These are phyloP conservation scores for Gavia stellata DNA, from an alignment of 2,113 vertebrate species.

Conservation along the genomic window DNA sequence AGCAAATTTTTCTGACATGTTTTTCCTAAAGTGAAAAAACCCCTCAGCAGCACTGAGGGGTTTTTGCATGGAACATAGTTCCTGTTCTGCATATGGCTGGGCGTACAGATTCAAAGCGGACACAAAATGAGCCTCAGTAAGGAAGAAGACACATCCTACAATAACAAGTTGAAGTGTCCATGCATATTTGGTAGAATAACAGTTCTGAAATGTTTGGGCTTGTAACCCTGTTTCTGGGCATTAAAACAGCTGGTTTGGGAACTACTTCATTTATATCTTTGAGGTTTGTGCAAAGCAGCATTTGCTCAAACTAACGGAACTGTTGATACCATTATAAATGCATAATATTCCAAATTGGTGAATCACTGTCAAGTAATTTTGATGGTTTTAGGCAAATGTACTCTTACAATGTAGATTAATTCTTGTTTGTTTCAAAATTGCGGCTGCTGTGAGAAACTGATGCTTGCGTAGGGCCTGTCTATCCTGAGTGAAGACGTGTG, in stretches of 20 bases:
- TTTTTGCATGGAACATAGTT: neutral
- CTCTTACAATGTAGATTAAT: neutral
- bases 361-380: neutral
- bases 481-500: neutral
- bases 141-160: neutral
- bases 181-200: neutral
- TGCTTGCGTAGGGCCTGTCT: slow-evolving; percentile 12
- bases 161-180: neutral
- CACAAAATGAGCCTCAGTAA: neutral
- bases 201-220: slow-evolving; percentile 50
- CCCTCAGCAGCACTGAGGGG: slow-evolving; percentile 3
- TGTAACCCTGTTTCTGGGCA: neutral
- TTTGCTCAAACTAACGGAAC: slow-evolving; percentile 29
- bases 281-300: neutral
- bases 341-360: neutral
- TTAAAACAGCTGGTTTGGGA: neutral
- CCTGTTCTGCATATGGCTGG: neutral
- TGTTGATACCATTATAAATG: neutral
- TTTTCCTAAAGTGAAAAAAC: neutral
- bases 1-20: slow-evolving; percentile 35
- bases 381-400: neutral
- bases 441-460: slow-evolving; percentile 3
- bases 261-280: neutral
- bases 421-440: slow-evolving; percentile 22
- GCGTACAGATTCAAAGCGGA: neutral